Base-by-base conservation (phyloP, 1,140 invertebrate genomes). In the Steinernema khuongi region DNA sequence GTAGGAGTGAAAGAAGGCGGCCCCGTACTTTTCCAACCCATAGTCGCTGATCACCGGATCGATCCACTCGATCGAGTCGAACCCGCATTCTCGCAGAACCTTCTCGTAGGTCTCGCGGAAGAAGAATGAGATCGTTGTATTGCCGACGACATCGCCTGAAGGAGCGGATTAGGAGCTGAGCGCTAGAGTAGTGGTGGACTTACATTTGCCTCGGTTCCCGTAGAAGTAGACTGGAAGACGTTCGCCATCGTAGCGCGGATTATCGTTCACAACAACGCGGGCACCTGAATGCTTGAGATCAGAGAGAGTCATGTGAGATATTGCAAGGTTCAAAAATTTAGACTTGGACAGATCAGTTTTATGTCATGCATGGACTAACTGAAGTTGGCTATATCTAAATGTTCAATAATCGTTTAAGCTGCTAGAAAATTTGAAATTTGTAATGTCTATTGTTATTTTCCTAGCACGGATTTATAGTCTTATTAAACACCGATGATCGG, bases 1-100 rank as follows among this genome's bases (percentile, higher is more conserved):
- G 44, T 72, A 72, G 14, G 71, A 72, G 28, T 68, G 29, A 36
- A 72, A 72, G 29, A 32, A 72, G 29, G 44, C 28, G 4, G 4
- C 60, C 31, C 71, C 71, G 41, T 70, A 68, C 28, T 70, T 68
- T 32, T 68, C 28, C 29, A 72, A 28, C 29, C 22, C 50, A 66
- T 72, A 44, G 1, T 70, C 66, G 28, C 30, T 66, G 22, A 72
- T 28, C 26, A 32, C 66, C 22, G 71, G 71, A 36, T 69, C 44
- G 26, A 32, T 30, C 71, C 71, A 72, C 33, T 72, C 71, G 44
- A 72, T 32, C 66, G 29, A 67, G 43, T 68, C 66, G 71, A 72
- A 72, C 28, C 71, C 71, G 26, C 43, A 44, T 18, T 69, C 22
- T 22, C 26, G 26, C 50, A 72, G 29, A 22, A 72, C 43, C 19